Evolutionary conservation across 2,113 vertebrate species (phyloP).

Genomic region (Protobothrops flavoviridis): DNA sequence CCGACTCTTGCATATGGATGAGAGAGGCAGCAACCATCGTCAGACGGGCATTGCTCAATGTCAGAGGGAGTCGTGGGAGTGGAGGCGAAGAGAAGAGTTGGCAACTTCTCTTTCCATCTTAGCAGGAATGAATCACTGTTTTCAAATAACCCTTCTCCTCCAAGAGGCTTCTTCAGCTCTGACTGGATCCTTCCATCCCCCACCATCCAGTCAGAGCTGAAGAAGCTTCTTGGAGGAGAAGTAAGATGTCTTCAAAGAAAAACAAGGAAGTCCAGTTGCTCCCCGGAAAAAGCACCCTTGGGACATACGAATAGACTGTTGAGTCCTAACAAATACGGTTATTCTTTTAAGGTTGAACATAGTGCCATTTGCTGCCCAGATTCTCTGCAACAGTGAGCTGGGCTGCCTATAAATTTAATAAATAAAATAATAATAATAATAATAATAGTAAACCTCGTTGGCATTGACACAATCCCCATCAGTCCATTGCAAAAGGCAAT

Average conservation of each 20-base stretch:
- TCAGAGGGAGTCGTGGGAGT: not conserved
- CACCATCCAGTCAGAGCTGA: too few relatives aligned
- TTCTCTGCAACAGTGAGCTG: not conserved
- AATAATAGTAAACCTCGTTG: not conserved
- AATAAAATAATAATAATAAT: not conserved
- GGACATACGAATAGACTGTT: not conserved
- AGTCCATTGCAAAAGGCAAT: not conserved
- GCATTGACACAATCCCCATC: not conserved
- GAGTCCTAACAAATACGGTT: not conserved
- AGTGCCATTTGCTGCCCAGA: not conserved
- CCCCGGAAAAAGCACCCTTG: too few relatives aligned
- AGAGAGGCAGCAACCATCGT: not conserved
- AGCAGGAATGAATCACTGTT: not conserved
- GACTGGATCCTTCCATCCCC: too few relatives aligned
- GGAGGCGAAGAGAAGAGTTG: not conserved
- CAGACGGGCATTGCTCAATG: not conserved
- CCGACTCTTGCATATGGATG: not conserved
- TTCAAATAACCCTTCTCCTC: not conserved
- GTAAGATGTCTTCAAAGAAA: too few relatives aligned
- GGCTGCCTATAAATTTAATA: not conserved
- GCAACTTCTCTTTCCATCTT: accelerated
- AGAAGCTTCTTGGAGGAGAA: too few relatives aligned
- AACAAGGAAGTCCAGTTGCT: too few relatives aligned
- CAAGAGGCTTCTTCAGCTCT: too few relatives aligned
- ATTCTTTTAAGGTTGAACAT: not conserved